Conservation (phyloP, 2,113 vertebrate genomes). For the cat (Felis catus) region DNA sequence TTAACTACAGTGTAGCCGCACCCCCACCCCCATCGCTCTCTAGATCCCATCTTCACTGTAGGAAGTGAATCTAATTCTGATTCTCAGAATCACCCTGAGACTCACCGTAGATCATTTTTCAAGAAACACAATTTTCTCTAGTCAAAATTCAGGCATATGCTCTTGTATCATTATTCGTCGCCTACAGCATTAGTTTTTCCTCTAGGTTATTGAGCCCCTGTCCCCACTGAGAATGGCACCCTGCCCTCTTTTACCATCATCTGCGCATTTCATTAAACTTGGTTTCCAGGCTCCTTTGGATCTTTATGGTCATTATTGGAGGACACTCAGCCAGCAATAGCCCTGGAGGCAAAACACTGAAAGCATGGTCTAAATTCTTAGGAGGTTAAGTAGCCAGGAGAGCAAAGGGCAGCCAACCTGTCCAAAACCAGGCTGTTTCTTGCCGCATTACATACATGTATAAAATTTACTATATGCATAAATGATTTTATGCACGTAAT, state of each 20-base stretch:
- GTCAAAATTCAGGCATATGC: neutral
- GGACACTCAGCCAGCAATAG: slow-evolving; percentile 17
- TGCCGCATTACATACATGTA: neutral
- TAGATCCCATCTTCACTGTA: neutral
- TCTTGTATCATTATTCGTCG: slow-evolving; percentile 5
- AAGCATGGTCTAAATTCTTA: neutral
- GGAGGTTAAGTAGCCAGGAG: slow-evolving; percentile 31
- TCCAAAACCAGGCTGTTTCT: neutral
- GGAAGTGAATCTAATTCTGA: too few relatives aligned
- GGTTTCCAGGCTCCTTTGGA: slow-evolving; percentile 3
- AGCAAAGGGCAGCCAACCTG: neutral
- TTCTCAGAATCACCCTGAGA: neutral
- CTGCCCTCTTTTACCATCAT: neutral
- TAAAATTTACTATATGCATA: neutral
- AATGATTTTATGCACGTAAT: neutral
- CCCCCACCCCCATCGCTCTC: neutral
- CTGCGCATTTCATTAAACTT: slow-evolving; percentile 45
- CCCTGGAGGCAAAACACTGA: neutral
- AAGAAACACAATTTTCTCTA: neutral
- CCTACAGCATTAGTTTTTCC: neutral
- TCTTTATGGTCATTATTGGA: neutral
- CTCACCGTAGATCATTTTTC: slow-evolving; percentile 6
- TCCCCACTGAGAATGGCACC: neutral
- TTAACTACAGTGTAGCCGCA: accelerated
- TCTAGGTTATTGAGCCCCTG: neutral